Evolutionary conservation across 2,888 invertebrate species (phyloP).

Genomic region (Zonitis immaculata): DNA sequence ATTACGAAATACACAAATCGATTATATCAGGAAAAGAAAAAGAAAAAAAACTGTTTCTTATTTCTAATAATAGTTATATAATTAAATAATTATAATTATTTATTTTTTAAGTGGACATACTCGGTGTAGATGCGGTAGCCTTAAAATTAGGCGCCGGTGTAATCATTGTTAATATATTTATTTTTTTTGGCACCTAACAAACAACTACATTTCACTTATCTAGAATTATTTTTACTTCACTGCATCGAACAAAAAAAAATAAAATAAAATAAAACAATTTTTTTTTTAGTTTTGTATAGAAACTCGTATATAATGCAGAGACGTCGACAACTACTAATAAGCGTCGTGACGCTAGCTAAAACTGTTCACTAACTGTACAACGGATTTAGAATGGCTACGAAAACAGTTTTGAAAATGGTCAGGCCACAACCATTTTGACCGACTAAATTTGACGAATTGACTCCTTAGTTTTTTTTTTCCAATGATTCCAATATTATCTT

Average conservation of each 20-base stretch:
- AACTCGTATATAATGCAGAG: no score
- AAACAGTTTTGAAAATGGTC: slow-evolving; percentile 15
- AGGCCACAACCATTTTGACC: slow-evolving; percentile 37
- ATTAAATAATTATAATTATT: no score
- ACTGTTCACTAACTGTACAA: slow-evolving; percentile 15
- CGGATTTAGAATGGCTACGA: slow-evolving; percentile 38
- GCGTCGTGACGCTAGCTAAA: slow-evolving; percentile 12
- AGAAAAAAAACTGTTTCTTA: no score
- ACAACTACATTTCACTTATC: slow-evolving; percentile 13
- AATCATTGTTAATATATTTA: slow-evolving; percentile 24
- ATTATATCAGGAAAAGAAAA: no score
- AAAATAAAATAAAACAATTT: no score
- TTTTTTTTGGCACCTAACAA: slow-evolving; percentile 8
- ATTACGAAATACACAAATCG: no score
- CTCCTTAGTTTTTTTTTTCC: slow-evolving; percentile 15
- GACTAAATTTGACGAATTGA: slow-evolving; percentile 42
- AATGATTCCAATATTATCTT: neutral
- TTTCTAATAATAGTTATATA: no score
- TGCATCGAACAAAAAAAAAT: no score
- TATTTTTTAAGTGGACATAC: slow-evolving; percentile 46
- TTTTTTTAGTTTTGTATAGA: no score
- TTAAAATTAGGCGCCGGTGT: slow-evolving; percentile 67
- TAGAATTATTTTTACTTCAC: neutral
- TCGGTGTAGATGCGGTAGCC: slow-evolving; percentile 70
- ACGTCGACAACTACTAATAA: slow-evolving; percentile 12